Percentiles rank a stretch among this genome's conserved stretches.
These are phyloP conservation scores for Heliconius hortense DNA, from an alignment of 2,888 invertebrate genomes.

Conservation along the genomic window DNA sequence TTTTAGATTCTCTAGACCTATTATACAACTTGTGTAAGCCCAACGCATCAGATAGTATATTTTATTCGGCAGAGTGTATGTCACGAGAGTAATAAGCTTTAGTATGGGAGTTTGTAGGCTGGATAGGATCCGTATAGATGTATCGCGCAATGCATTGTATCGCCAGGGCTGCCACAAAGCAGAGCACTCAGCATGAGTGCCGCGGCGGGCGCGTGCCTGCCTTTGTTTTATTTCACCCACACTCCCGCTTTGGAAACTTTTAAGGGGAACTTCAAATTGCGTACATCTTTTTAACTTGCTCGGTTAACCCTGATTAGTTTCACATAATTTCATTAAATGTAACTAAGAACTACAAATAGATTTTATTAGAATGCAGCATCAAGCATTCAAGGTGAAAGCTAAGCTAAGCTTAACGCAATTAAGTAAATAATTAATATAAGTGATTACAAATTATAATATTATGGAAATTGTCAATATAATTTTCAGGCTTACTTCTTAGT, in stretches of 20 bases:
- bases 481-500: constrained; percentile 63
- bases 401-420: constrained; percentile 9
- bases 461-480: constrained; percentile 42
- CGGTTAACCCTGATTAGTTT: constrained; percentile 64
- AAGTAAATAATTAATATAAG: constrained; percentile 2
- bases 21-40: background rate
- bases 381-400: background rate
- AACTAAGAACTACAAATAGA: background rate
- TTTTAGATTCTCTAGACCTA: background rate
- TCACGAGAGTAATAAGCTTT: constrained; percentile 46
- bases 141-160: constrained; percentile 69
- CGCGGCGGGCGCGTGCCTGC: constrained; percentile 71
- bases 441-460: constrained; percentile 33
- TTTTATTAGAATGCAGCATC: background rate
- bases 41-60: constrained; percentile 25
- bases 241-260: constrained; percentile 77
- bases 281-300: constrained; percentile 66
- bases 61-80: constrained; percentile 36
- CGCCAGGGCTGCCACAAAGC: constrained; percentile 74
- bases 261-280: constrained; percentile 74
- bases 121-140: constrained; percentile 46
- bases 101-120: constrained; percentile 41
- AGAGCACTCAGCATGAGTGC: constrained; percentile 79
- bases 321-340: background rate
- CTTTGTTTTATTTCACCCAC: constrained; percentile 80